A percentile compares a stretch with the other conserved stretches of the same genome.
Evolutionary conservation across 2,797 vertebrate species (phyloP).

Genomic region (Phylloscopus collybita): DNA sequence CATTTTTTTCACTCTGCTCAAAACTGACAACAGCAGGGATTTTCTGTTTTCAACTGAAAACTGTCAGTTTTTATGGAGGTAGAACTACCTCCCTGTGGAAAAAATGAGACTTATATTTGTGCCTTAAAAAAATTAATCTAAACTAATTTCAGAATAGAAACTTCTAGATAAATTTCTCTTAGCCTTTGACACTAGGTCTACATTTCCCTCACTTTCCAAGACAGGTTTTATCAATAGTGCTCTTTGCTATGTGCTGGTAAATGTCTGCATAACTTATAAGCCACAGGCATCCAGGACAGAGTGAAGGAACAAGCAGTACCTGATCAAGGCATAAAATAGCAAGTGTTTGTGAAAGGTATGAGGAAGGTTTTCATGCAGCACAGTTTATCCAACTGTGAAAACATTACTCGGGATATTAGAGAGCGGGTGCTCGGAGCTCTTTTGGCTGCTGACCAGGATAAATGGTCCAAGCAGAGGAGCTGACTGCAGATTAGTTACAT

Average conservation of each 20-base stretch:
- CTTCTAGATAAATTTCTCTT: conserved; percentile 1
- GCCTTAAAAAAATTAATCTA: background rate
- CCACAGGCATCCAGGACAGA: conserved; percentile 59
- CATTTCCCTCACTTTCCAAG: conserved; percentile 61
- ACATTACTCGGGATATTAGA: conserved; percentile 54
- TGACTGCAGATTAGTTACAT: conserved; percentile 24
- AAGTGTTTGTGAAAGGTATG: conserved; percentile 40
- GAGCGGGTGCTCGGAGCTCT: conserved; percentile 25
- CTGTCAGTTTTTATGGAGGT: background rate
- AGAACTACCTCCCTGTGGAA: background rate
- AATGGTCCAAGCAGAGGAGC: conserved; percentile 40
- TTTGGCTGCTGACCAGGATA: conserved; percentile 43
- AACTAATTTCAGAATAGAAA: background rate
- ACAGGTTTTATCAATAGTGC: conserved; percentile 63
- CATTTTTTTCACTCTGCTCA: background rate
- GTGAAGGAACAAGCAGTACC: conserved; percentile 62
- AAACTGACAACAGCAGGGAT: background rate
- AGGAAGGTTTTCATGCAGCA: conserved; percentile 33
- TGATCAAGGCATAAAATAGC: conserved; percentile 57
- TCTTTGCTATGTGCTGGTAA: conserved; percentile 53
- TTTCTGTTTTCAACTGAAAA: background rate
- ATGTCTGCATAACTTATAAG: conserved; percentile 58
- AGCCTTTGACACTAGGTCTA: conserved; percentile 40
- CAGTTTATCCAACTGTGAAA: conserved; percentile 71
- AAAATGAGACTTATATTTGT: background rate